Evolutionary conservation across 2,797 vertebrate genomes (phyloP).

Genomic region (Nannoperca obscura): DNA sequence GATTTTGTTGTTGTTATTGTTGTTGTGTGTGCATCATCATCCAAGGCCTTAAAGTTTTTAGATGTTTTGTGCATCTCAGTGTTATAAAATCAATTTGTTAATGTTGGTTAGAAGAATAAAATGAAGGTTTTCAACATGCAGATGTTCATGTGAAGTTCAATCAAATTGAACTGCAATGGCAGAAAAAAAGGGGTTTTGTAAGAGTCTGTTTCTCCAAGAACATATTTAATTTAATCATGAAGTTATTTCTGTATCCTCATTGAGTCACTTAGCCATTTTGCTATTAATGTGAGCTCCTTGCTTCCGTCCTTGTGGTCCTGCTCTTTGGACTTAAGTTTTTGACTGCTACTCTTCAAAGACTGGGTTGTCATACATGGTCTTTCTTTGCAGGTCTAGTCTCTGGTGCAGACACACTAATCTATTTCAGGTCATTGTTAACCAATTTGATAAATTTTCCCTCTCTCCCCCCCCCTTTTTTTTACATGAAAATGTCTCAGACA

Average conservation of each 20-base stretch:
- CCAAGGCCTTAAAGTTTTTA: neutral
- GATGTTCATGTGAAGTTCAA: neutral
- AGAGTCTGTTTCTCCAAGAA: neutral
- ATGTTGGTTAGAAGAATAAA: neutral
- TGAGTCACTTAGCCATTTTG: neutral
- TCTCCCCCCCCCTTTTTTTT: neutral
- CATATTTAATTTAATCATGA: neutral
- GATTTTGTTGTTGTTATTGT: neutral
- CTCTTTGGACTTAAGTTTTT: neutral
- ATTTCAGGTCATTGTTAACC: neutral
- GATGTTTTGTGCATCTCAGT: neutral
- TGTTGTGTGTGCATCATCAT: neutral
- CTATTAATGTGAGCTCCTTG: neutral
- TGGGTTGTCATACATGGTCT: neutral
- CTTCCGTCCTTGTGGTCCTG: neutral
- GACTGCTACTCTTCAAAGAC: neutral
- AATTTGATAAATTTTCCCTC: neutral
- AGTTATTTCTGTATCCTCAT: neutral
- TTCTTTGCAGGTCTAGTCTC: conserved; percentile 15
- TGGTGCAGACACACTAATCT: neutral
- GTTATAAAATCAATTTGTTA: neutral
- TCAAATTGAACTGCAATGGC: neutral
- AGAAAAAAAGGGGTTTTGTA: neutral
- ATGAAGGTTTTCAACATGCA: neutral
- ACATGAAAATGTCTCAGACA: neutral